Percentiles rank a stretch among this genome's conserved stretches.
phyloP scores from a whole-genome alignment of 2,797 vertebrate genomes.

The Mormyrus proboscirostris region DNA sequence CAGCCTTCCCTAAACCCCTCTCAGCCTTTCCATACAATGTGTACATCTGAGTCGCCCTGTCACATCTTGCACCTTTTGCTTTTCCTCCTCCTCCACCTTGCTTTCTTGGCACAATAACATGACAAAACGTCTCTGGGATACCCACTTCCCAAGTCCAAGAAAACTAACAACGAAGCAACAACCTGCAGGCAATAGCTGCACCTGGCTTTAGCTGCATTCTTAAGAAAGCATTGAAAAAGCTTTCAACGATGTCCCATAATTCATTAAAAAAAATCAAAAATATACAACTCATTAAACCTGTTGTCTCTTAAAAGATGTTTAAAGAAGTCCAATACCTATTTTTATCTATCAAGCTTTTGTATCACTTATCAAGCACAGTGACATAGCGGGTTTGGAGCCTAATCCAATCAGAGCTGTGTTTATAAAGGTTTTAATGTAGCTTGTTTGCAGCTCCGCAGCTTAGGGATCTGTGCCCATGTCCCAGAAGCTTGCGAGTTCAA shows the following conservation, averaged over 20 bases:
- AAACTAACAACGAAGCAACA: background rate
- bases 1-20: background rate
- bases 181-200: background rate
- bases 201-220: background rate
- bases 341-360: background rate
- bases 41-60: background rate
- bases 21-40: background rate
- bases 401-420: background rate
- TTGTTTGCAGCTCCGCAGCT: background rate
- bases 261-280: background rate
- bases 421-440: background rate
- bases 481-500: background rate
- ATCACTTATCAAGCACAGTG: background rate
- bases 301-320: too few relatives aligned
- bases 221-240: background rate
- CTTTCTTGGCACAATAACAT: background rate
- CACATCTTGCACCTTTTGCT: background rate
- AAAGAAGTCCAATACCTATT: background rate
- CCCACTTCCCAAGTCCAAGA: background rate
- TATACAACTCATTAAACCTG: too few relatives aligned
- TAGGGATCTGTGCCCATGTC: background rate
- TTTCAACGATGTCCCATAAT: background rate
- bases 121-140: background rate
- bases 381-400: background rate
- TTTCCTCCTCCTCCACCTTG: background rate